A percentile compares a stretch with the other conserved stretches of the same genome.
phyloP scores from a whole-genome alignment of 2,888 invertebrate genomes.

The Biston stratarius region DNA sequence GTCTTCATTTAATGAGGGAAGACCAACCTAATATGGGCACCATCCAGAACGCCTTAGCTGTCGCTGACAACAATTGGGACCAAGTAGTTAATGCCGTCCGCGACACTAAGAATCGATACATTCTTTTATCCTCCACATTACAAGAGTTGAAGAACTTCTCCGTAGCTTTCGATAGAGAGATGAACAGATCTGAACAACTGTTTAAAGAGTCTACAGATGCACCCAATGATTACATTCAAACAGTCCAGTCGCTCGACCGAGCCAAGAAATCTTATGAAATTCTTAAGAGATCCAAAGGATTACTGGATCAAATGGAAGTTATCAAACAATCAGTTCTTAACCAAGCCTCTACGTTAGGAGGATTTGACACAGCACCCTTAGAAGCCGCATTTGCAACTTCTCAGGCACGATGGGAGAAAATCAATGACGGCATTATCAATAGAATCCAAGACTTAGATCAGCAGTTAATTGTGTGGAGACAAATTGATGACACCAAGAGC shows the following conservation, averaged over 20 bases:
- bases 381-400: constrained; percentile 87
- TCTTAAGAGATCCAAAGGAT: constrained; percentile 90
- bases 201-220: constrained; percentile 88
- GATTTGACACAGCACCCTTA: constrained; percentile 87
- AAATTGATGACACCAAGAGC: constrained; percentile 94
- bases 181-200: constrained; percentile 89
- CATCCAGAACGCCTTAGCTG: constrained; percentile 92
- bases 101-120: constrained; percentile 91
- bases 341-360: constrained; percentile 89
- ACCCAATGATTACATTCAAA: constrained; percentile 91
- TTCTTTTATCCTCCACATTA: constrained; percentile 90
- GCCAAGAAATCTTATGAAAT: constrained; percentile 91
- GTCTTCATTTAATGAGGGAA: constrained; percentile 92
- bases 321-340: constrained; percentile 90
- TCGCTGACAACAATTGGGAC: constrained; percentile 93
- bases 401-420: constrained; percentile 90
- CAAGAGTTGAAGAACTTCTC: constrained; percentile 91
- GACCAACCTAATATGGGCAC: constrained; percentile 92
- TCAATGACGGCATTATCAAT: constrained; percentile 90
- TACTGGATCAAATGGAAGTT: constrained; percentile 92
- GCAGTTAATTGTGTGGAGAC: constrained; percentile 96
- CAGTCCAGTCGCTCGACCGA: constrained; percentile 90
- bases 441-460: constrained; percentile 94
- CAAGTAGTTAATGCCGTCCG: constrained; percentile 91
- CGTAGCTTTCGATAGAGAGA: constrained; percentile 89